These are phyloP conservation scores for Pangasius mekongensis DNA, from an alignment of 2,797 vertebrate species.

Conservation along the genomic window DNA sequence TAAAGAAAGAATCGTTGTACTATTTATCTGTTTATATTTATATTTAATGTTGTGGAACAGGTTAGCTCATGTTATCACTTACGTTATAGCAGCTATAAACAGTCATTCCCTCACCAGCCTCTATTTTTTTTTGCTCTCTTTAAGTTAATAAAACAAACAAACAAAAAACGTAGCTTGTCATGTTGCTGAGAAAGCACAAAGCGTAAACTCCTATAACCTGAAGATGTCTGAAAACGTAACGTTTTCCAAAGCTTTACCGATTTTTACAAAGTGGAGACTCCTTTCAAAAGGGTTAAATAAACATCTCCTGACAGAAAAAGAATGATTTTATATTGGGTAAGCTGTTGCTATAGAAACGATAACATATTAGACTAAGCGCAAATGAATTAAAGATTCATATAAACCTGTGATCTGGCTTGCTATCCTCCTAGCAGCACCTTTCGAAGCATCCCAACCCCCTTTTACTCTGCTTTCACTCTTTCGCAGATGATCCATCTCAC, in stretches of 20 bases:
- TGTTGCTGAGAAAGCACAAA: not conserved
- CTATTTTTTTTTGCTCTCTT: not conserved
- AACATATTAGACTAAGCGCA: not conserved
- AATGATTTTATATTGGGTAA: not conserved
- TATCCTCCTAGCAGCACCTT: not conserved
- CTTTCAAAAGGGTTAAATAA: not conserved
- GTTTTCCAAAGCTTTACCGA: not conserved
- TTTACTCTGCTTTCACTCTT: constrained; percentile 10
- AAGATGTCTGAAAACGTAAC: not conserved
- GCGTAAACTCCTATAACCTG: not conserved
- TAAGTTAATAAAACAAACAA: not conserved
- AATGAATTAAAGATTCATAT: not conserved
- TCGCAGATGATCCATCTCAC: constrained; percentile 18
- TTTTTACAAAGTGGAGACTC: not conserved
- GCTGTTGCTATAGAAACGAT: not conserved
- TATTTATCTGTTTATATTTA: not conserved
- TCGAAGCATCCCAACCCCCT: not conserved
- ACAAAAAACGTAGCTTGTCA: not conserved
- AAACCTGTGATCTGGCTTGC: not conserved
- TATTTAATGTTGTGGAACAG: not conserved
- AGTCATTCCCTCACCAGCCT: not conserved
- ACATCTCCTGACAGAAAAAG: not conserved
- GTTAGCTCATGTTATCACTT: not conserved
- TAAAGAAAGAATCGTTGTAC: not conserved
- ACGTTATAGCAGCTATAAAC: not conserved